Evolutionary conservation across 2,113 vertebrate genomes (phyloP).

Genomic region (Oxygymnocypris stewartii): DNA sequence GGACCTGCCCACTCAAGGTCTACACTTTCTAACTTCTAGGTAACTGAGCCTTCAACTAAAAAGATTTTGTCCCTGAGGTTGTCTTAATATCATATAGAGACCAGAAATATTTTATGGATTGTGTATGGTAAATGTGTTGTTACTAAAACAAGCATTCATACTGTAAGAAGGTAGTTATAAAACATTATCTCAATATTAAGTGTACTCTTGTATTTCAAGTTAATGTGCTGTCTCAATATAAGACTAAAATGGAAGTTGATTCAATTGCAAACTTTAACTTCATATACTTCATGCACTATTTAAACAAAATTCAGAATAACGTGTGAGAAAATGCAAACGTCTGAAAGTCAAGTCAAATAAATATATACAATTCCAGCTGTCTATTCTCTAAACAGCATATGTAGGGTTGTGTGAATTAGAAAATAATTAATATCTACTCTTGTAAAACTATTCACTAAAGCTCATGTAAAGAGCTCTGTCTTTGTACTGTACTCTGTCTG

Average conservation of each 20-base stretch:
- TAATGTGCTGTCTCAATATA: background rate
- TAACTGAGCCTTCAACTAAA: background rate
- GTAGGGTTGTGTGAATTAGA: background rate
- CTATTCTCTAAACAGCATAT: background rate
- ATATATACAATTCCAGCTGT: background rate
- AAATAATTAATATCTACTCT: background rate
- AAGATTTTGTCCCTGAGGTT: background rate
- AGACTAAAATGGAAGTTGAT: background rate
- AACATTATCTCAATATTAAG: background rate
- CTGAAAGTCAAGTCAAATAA: conserved; percentile 1
- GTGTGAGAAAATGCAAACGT: background rate
- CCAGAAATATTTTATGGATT: background rate
- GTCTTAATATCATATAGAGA: background rate
- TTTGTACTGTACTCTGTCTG: background rate
- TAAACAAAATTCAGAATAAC: background rate
- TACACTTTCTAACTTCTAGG: background rate
- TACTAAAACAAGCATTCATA: background rate
- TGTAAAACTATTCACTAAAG: background rate
- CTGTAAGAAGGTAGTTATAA: background rate
- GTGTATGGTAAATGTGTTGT: background rate
- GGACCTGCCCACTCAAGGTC: no score
- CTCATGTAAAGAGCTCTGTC: conserved; percentile 20
- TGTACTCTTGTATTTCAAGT: background rate
- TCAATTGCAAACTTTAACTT: background rate
- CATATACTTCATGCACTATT: background rate